Percentiles rank a stretch among this genome's conserved stretches.
Conservation (phyloP, 1,140 invertebrate genomes). For the Bathynomus jamesi region DNA sequence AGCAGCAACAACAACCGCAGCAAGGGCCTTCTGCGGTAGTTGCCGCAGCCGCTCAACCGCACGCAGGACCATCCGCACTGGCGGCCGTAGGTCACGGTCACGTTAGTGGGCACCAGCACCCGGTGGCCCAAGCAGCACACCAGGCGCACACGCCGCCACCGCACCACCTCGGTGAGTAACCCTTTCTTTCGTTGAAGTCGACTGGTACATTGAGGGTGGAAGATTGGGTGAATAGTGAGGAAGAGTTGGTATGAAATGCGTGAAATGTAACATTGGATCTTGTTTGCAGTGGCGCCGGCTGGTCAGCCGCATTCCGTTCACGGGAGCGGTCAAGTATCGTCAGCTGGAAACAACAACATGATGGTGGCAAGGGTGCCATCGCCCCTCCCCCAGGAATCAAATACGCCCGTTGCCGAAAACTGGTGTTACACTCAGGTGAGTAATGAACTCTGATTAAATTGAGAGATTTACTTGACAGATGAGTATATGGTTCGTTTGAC, state of each 20-base stretch:
- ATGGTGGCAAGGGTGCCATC: slow-evolving; percentile 82
- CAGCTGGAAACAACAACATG: slow-evolving; percentile 48
- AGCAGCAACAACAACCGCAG: not conserved
- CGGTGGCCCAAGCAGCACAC: not conserved
- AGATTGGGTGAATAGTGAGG: too few relatives aligned
- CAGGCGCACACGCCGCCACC: not conserved
- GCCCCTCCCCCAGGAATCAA: slow-evolving; percentile 65
- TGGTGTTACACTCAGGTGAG: slow-evolving; percentile 93
- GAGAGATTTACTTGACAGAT: not conserved
- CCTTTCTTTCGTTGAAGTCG: too few relatives aligned
- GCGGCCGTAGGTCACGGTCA: not conserved
- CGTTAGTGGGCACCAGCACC: not conserved
- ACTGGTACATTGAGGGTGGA: too few relatives aligned
- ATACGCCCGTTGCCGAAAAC: slow-evolving; percentile 89
- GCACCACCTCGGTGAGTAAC: not conserved
- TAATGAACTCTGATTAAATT: slow-evolving; percentile 17
- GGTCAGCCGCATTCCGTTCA: not conserved
- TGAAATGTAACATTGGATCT: too few relatives aligned
- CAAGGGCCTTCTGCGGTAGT: not conserved
- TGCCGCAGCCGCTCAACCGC: not conserved
- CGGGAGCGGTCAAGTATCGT: not conserved
- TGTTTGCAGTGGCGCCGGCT: not conserved
- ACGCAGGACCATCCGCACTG: not conserved
- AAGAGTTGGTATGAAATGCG: too few relatives aligned
- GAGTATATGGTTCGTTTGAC: not conserved